Evolutionary conservation across 2,113 vertebrate species (phyloP), one percentile per base, ranked within the genome.

Genomic region (Corvus hawaiiensis): DNA sequence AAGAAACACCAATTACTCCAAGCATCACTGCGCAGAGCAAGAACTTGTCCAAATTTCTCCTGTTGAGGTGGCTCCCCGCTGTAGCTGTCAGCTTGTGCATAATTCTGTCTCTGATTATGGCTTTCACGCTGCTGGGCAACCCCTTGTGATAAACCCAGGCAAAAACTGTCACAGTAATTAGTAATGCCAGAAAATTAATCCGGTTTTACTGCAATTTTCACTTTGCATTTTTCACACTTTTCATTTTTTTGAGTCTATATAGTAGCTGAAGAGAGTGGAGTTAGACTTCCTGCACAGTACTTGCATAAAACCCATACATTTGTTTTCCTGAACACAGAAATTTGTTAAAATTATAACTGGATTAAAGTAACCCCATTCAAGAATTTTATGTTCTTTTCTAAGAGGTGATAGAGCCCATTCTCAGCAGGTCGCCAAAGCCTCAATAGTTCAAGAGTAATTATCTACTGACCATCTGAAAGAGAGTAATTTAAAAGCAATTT

Each of bases 51-150:
- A 52, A 28, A 48, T 82, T 80, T 63, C 51, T 77, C 30, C 32
- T 33, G 43, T 9, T 1, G 2, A 63, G 44, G 35, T 32, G 35
- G 39, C 16, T 74, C 39, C 44, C 15, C 0, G 0, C 35, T 48
- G 63, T 16, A 83, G 81, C 32, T 68, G 33, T 48, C 8, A 2
- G n/a, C 39, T 69, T 62, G 43, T 39, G 39, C 7, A 4, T 6
- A 4, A 13, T 77, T 77, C 62, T 39, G 33, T n/a, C 32, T 71
- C 33, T 0, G 0, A 7, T 8, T 55, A 58, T 37, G 62, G 48
- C 26, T 94, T 74, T 44, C 46, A 61, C 0, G 0, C 18, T 32
- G 32, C 59, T 79, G 61, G 1, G 1, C 37, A 92, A 24, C 15
- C 10, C 24, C 35, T 68, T 61, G 26, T 51, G 55, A 80, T 17